Conservation (phyloP, 2,888 invertebrate genomes). For the Cistogaster globosa region DNA sequence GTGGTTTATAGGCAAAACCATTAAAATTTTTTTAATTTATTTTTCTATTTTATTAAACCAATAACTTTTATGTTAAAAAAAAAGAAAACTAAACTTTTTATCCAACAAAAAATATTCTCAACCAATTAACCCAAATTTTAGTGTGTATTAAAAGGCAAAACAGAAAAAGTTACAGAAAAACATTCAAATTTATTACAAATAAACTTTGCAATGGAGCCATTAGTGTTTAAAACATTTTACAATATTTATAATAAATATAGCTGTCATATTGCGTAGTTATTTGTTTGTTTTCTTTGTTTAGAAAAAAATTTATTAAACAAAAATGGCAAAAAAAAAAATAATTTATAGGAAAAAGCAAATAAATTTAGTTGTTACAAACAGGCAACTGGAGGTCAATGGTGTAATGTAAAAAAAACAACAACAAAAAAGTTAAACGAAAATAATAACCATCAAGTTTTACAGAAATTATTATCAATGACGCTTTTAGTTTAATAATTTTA, state of each 20-base stretch:
- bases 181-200: slow-evolving; percentile 53
- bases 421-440: neutral
- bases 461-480: too few species aligned
- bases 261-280: slow-evolving; percentile 48
- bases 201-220: slow-evolving; percentile 52
- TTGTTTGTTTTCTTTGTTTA: slow-evolving; percentile 19
- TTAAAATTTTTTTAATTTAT: slow-evolving; percentile 5
- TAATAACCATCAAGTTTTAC: neutral
- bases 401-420: neutral
- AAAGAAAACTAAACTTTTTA: neutral
- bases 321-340: slow-evolving; percentile 25
- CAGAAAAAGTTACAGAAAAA: slow-evolving; percentile 27
- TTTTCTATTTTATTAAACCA: slow-evolving; percentile 29
- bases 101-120: slow-evolving; percentile 15
- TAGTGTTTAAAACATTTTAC: slow-evolving; percentile 48
- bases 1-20: neutral
- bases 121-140: slow-evolving; percentile 63
- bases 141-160: slow-evolving; percentile 19
- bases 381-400: slow-evolving; percentile 10
- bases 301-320: slow-evolving; percentile 37
- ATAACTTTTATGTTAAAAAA: slow-evolving; percentile 1
- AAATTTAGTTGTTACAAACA: slow-evolving; percentile 3
- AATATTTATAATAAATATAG: slow-evolving; percentile 43
- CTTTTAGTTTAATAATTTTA: too few species aligned
- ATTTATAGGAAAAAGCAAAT: slow-evolving; percentile 11